Conservation (phyloP, 23 tunicate species). For the Diplosoma virens region DNA sequence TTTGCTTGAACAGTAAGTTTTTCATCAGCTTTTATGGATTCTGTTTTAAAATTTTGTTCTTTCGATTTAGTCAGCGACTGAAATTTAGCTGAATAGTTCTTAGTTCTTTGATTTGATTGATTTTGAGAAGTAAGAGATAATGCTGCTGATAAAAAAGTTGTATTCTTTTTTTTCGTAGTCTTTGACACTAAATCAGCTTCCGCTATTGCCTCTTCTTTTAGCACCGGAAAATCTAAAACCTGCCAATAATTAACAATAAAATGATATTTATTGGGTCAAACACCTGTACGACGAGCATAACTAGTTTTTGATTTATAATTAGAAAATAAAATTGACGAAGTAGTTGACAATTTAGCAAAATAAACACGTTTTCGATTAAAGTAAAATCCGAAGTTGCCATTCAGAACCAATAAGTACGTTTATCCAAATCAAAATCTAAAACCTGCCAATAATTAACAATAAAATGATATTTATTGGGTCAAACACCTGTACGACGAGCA, state of each 20-base stretch:
- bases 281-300: no score
- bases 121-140: background rate
- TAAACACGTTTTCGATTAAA: no score
- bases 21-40: background rate
- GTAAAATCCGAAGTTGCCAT: background rate
- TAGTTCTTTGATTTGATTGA: background rate
- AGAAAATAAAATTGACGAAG: no score
- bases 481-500: no score
- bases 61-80: background rate
- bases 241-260: background rate
- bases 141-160: background rate
- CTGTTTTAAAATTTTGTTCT: background rate
- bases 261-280: no score
- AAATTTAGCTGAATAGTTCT: background rate
- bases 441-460: no score
- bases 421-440: no score
- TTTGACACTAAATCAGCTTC: constrained; percentile 6
- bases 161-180: constrained; percentile 5
- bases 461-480: no score
- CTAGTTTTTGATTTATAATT: no score
- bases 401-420: background rate
- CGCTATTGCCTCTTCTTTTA: constrained; percentile 32
- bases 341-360: no score
- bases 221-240: constrained; percentile 43
- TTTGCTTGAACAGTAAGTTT: background rate